These are phyloP conservation scores for Pristionchus entomophagus DNA, from an alignment of 2,888 invertebrate species.

Conservation along the genomic window DNA sequence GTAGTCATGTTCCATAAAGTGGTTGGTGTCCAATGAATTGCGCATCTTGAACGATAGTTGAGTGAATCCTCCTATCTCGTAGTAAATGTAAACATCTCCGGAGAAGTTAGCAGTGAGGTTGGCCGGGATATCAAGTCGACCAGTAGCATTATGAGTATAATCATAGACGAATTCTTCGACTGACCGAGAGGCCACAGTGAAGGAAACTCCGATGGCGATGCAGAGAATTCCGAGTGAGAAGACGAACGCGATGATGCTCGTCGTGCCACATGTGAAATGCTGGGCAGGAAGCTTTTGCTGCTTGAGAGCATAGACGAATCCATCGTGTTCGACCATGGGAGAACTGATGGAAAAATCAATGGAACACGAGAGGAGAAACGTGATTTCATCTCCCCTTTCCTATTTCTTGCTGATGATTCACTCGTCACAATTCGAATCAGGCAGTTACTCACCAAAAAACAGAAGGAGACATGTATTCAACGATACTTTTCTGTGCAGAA, in stretches of 20 bases:
- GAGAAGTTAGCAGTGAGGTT: background rate
- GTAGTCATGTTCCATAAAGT: background rate
- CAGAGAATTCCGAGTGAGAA: background rate
- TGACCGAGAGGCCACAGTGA: background rate
- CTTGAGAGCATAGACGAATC: background rate
- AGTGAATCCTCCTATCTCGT: background rate
- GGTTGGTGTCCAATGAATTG: background rate
- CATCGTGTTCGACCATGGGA: background rate
- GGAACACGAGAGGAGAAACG: background rate
- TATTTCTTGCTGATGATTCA: background rate
- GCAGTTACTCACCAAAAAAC: no score
- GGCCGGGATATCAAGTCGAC: background rate
- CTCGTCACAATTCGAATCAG: background rate
- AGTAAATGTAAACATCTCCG: background rate
- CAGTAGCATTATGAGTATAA: background rate
- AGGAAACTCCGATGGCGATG: background rate
- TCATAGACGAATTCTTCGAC: background rate
- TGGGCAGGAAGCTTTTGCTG: conserved; percentile 16
- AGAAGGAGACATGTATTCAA: no score
- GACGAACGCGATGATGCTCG: background rate
- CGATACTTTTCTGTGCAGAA: no score
- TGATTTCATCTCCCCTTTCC: background rate
- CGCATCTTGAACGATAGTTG: background rate
- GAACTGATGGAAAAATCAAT: background rate
- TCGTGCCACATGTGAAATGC: background rate